A percentile compares a stretch with the other conserved stretches of the same genome.
Conservation (phyloP, 2,113 vertebrate genomes). For the Ginglymostoma cirratum region DNA sequence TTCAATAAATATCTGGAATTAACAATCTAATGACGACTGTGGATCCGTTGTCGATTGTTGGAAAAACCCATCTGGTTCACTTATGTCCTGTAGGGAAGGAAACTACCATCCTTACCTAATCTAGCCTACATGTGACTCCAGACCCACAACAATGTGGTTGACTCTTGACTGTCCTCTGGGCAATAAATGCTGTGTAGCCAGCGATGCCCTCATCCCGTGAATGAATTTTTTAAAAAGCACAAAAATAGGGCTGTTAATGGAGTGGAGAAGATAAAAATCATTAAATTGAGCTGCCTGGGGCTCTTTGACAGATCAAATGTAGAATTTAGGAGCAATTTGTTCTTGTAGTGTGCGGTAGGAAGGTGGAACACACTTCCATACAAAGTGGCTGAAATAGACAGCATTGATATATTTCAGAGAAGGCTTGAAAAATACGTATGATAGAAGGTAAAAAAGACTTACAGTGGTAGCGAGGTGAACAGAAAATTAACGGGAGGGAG, state of each 20-base stretch:
- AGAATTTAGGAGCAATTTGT: background rate
- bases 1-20: too few relatives aligned
- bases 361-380: background rate
- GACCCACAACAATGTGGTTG: too few relatives aligned
- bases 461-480: background rate
- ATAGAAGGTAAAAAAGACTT: background rate
- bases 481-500: background rate
- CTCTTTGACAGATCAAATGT: background rate
- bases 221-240: background rate
- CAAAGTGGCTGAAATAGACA: background rate
- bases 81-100: too few relatives aligned
- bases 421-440: background rate
- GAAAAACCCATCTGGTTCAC: too few relatives aligned
- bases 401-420: background rate
- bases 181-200: too few relatives aligned
- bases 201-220: too few relatives aligned
- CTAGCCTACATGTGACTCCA: too few relatives aligned
- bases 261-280: background rate
- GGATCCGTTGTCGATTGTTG: too few relatives aligned
- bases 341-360: background rate
- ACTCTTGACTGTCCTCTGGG: too few relatives aligned
- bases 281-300: background rate
- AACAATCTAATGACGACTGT: too few relatives aligned
- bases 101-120: too few relatives aligned
- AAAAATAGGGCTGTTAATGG: background rate